Percentiles rank a stretch among this genome's conserved stretches.
phyloP scores from a whole-genome alignment of 2,888 invertebrate species.

The Idaea straminata region DNA sequence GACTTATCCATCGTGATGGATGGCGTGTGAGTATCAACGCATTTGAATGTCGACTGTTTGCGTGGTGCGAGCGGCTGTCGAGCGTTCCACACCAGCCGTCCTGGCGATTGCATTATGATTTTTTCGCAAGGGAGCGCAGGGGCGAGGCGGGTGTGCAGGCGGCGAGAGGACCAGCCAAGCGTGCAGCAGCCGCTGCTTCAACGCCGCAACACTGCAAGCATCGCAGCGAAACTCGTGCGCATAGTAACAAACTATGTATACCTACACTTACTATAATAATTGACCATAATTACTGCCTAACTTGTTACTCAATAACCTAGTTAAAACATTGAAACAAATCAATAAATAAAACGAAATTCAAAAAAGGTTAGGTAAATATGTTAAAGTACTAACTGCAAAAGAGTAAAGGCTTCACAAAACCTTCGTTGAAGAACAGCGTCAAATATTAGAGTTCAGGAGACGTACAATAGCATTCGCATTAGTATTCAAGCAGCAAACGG shows the following conservation, averaged over 20 bases:
- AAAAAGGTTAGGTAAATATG: constrained; percentile 15
- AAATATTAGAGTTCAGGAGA: constrained; percentile 47
- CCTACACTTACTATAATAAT: neutral
- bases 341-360: constrained; percentile 20
- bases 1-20: constrained; percentile 75
- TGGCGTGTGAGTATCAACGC: constrained; percentile 78
- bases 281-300: neutral
- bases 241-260: constrained; percentile 8
- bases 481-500: constrained; percentile 64
- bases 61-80: constrained; percentile 69
- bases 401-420: constrained; percentile 72
- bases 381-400: constrained; percentile 17
- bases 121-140: constrained; percentile 78
- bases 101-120: constrained; percentile 79
- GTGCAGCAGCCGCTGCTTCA: constrained; percentile 70
- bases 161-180: constrained; percentile 65
- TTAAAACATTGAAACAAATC: too few species aligned
- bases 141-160: constrained; percentile 57
- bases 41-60: constrained; percentile 77
- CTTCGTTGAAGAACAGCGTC: constrained; percentile 53
- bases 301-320: neutral
- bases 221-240: constrained; percentile 64
- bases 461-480: constrained; percentile 60
- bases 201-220: constrained; percentile 34
- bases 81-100: constrained; percentile 77